Conservation (phyloP, 2,797 vertebrate genomes). For the Echiichthys vipera region DNA sequence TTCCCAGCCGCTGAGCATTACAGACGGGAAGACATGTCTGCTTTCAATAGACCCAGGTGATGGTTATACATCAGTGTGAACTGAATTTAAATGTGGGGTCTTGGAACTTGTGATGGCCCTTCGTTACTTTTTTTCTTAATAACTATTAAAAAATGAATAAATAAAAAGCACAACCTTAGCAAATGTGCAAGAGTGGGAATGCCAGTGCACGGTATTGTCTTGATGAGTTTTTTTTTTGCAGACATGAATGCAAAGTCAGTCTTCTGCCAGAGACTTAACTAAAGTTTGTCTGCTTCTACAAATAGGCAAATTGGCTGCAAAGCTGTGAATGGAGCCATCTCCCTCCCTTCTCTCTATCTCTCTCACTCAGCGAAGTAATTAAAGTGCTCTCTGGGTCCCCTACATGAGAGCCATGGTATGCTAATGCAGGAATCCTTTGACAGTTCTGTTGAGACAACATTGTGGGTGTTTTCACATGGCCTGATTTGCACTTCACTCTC, state of each 20-base stretch:
- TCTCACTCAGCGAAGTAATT: slow-evolving; percentile 59
- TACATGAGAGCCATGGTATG: slow-evolving; percentile 59
- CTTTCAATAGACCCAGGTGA: slow-evolving; percentile 71
- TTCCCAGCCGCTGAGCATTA: slow-evolving; percentile 15
- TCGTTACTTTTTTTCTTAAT: neutral
- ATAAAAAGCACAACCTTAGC: too few species aligned
- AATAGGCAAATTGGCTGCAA: slow-evolving; percentile 41
- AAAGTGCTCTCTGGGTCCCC: slow-evolving; percentile 56
- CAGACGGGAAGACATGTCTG: slow-evolving; percentile 58
- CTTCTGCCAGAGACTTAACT: slow-evolving; percentile 32
- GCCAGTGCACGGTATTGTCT: slow-evolving; percentile 4
- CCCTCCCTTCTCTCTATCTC: slow-evolving; percentile 41
- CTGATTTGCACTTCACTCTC: slow-evolving; percentile 77
- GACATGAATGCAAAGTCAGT: neutral
- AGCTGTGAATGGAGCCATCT: slow-evolving; percentile 63
- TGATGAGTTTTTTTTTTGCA: slow-evolving; percentile 3
- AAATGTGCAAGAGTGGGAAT: neutral
- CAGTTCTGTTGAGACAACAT: slow-evolving; percentile 65
- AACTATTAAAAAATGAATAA: too few species aligned
- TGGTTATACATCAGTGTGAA: neutral
- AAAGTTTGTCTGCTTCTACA: slow-evolving; percentile 39
- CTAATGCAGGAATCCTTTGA: slow-evolving; percentile 71
- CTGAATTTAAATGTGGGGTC: neutral
- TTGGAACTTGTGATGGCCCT: too few species aligned
- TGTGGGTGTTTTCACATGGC: slow-evolving; percentile 65